phyloP scores from a whole-genome alignment of 2,888 invertebrate species.

The Drosophila nr. perissopoda region DNA sequence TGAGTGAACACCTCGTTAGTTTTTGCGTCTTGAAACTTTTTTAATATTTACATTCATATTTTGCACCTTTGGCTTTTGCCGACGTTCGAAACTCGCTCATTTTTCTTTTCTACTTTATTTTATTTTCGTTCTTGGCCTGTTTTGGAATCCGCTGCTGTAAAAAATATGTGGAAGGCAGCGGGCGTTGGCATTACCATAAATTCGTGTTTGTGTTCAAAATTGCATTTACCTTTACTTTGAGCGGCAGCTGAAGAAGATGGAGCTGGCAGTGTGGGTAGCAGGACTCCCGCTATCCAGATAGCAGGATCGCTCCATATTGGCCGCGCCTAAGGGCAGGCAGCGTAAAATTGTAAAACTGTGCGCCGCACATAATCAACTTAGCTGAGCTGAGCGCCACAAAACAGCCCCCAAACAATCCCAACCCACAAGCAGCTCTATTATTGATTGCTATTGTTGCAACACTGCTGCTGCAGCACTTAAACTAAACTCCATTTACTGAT shows the following conservation, averaged over 20 bases:
- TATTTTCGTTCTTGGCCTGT: slow-evolving; percentile 20
- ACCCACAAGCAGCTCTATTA: neutral
- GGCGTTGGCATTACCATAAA: slow-evolving; percentile 55
- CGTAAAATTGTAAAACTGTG: slow-evolving; percentile 72
- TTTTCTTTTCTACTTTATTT: slow-evolving; percentile 3
- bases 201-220: slow-evolving; percentile 78
- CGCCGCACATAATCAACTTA: slow-evolving; percentile 73
- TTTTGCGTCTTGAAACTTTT: slow-evolving; percentile 77
- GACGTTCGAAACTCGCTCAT: slow-evolving; percentile 31
- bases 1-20: slow-evolving; percentile 80
- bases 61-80: slow-evolving; percentile 70
- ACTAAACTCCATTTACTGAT: slow-evolving; percentile 38
- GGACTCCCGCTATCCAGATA: neutral
- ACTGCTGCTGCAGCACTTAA: slow-evolving; percentile 51
- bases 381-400: slow-evolving; percentile 27
- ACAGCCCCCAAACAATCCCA: neutral
- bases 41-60: slow-evolving; percentile 82
- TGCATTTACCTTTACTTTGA: slow-evolving; percentile 79
- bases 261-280: neutral
- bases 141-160: slow-evolving; percentile 30
- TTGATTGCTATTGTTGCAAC: slow-evolving; percentile 46
- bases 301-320: slow-evolving; percentile 57
- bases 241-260: slow-evolving; percentile 39
- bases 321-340: slow-evolving; percentile 75
- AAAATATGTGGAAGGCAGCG: slow-evolving; percentile 7